phyloP scores from a whole-genome alignment of 2,113 vertebrate genomes.

The Bathybates hornii region DNA sequence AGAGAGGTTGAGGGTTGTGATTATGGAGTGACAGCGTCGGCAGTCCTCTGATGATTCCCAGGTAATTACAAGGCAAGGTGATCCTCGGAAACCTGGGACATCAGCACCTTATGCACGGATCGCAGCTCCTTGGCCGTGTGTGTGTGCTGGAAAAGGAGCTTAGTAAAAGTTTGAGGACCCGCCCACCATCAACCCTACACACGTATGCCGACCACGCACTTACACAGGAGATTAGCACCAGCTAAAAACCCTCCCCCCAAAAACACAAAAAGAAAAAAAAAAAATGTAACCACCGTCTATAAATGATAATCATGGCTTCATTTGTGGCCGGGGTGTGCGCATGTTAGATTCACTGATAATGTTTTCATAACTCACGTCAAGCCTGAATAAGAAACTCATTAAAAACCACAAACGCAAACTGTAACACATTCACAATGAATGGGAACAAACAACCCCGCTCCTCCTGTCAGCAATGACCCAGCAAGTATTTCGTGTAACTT shows the following conservation, averaged over 20 bases:
- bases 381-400: constrained; percentile 19
- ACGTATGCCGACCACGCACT: not conserved
- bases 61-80: constrained; percentile 83
- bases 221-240: constrained; percentile 40
- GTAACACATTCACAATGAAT: constrained; percentile 2
- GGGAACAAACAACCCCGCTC: constrained; percentile 40
- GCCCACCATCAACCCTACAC: not conserved
- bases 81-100: constrained; percentile 74
- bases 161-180: not conserved
- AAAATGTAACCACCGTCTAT: constrained; percentile 36
- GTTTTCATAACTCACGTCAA: constrained; percentile 11
- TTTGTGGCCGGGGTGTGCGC: not conserved
- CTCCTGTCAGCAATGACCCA: constrained; percentile 42
- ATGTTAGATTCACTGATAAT: constrained; percentile 24
- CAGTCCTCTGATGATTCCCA: constrained; percentile 77
- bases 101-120: constrained; percentile 70
- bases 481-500: constrained; percentile 60
- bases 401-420: constrained; percentile 33
- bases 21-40: constrained; percentile 77
- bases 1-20: constrained; percentile 67
- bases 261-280: not conserved
- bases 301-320: constrained; percentile 50
- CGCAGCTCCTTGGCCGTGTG: constrained; percentile 44
- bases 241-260: not conserved
- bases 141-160: not conserved